Evolutionary conservation across 2,888 invertebrate species (phyloP), one percentile per base, ranked within the genome.

Genomic region (Andrena chrysosceles): DNA sequence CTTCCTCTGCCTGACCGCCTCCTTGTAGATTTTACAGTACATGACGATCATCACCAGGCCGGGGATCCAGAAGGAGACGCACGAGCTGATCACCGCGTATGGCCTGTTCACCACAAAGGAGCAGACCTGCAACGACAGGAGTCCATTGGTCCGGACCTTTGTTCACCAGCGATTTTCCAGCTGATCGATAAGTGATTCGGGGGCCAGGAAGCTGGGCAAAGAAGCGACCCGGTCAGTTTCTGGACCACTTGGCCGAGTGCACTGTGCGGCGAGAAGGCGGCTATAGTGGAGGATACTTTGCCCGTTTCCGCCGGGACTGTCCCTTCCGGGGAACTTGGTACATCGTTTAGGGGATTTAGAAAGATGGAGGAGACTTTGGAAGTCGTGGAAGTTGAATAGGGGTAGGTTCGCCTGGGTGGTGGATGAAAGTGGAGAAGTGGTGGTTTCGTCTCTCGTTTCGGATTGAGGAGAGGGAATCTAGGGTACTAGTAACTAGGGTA

Each of bases 51-150:
- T 98, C 42, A 98, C 98, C 74, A 98, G 94, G 88, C 98, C 98
- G 5, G 98, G 98, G 93, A 98, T 97, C 98, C 98, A 98, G 94
- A 98, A 98, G 48, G 98, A 98, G 54, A 98, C 97, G 85, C 97
- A 97, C 78, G 98, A 98, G 67, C 98, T 98, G 83, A 98, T 97
- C 77, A 98, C 95, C 8, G 98, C 98, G 92, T 98, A 98, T 49
- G 97, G 96, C 93, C 96, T 96, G 93, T 98, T 98, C 20, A 97
- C 98, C 91, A 97, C 97, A 93, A 98, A 98, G 52, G 95, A 96
- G 93, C 98, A 98, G 13, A 96, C 85, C 93, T 93, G 90, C 10
- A 76, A 66, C 31, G 16, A n/a, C 5, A 48, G 2, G 26, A 23
- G 20, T 10, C 13, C 6, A 13, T 6, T 52, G 35, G 8, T 67